These are phyloP conservation scores for Siniperca scherzeri DNA, from an alignment of 2,797 vertebrate species.

Conservation along the genomic window DNA sequence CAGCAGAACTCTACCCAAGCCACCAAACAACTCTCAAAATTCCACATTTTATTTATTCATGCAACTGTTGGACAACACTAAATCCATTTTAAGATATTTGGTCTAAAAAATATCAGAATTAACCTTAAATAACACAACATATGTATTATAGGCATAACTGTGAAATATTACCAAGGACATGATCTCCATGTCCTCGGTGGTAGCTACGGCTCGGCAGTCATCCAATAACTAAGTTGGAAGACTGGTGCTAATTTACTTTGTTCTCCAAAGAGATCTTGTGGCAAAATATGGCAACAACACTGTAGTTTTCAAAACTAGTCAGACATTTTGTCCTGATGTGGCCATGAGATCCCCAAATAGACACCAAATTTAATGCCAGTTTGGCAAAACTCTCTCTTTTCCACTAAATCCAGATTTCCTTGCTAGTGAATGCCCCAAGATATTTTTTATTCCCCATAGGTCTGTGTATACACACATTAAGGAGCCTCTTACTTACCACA, in stretches of 20 bases:
- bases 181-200: not conserved
- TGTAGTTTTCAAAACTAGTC: not conserved
- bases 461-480: not conserved
- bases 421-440: not conserved
- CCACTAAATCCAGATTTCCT: not conserved
- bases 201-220: not conserved
- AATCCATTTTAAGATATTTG: not conserved
- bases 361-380: not conserved
- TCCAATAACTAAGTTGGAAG: not conserved
- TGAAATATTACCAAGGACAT: not conserved
- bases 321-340: too few species aligned
- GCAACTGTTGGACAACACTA: not conserved
- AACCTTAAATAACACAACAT: not conserved
- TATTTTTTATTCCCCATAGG: not conserved
- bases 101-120: not conserved
- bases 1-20: too few species aligned
- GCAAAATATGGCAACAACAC: not conserved
- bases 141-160: not conserved
- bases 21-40: not conserved
- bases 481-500: slow-evolving; percentile 87
- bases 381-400: too few species aligned
- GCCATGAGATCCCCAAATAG: not conserved
- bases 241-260: too few species aligned
- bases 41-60: not conserved
- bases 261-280: not conserved